Base-by-base conservation (phyloP, 2,113 vertebrate genomes). In the Lota lota region DNA sequence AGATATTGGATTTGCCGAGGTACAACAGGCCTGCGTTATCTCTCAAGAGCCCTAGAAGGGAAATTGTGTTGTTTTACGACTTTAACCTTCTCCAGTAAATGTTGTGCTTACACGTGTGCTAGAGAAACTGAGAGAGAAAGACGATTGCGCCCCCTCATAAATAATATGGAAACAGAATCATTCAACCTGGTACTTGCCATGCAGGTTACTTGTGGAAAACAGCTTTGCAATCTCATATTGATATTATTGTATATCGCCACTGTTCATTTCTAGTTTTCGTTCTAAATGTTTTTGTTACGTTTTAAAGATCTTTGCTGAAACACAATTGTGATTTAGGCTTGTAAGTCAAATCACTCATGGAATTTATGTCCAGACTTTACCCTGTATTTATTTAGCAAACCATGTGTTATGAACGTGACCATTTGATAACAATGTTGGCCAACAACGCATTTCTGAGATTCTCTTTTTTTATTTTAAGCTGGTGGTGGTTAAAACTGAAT, bases 401-500 rank as follows among this genome's bases (percentile, higher is more conserved):
- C 28, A 33, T 33, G 4, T 28, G 24, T 28, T 28, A 28, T 60
- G 58, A 60, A 22, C 14, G 24, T 28, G 3, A 28, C 24, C 24
- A 60, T 60, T 17, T 11, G 58, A 7, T 11, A 15, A 11, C 14
- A 4, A 58, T 58, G 3, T 18, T 20, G 57, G 40, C 40, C 40
- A 50, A 50, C 78, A 88, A 88, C 73, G 68, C 75, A 72, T 73
- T 66, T 62, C 73, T 84, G 72, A 69, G 80, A 79, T 75, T 69
- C 56, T 19, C 53, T 40, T 40, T 64, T 51, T 74, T 12, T 60
- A 18, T 83, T 77, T 80, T 63, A 69, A 62, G 76, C 75, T 51
- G 73, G 81, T 77, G 76, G 78, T 51, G 73, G 81, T 76, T 73
- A 72, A 72, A 84, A 78, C 85, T 82, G 74, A 71, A 82, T 79